These are phyloP conservation scores for Villa cingulata DNA, from an alignment of 2,888 invertebrate genomes.

Conservation along the genomic window DNA sequence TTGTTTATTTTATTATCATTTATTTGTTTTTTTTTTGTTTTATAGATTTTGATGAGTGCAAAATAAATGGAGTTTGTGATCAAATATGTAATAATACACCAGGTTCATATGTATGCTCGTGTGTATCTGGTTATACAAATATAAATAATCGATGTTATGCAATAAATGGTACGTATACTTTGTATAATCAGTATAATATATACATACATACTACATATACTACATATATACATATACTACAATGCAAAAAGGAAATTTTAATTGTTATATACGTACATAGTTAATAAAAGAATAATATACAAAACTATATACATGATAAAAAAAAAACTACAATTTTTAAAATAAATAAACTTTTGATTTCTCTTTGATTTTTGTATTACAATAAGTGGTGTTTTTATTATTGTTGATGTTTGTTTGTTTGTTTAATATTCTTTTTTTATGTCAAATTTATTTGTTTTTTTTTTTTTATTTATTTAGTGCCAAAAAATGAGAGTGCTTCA, in stretches of 20 bases:
- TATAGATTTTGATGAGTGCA: conserved; percentile 71
- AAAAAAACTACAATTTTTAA: too few relatives aligned
- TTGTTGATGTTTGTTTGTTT: too few relatives aligned
- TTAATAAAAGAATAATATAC: too few relatives aligned
- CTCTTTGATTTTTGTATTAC: too few relatives aligned
- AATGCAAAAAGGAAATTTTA: conserved; percentile 14
- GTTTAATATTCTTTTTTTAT: neutral
- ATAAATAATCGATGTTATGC: conserved; percentile 49
- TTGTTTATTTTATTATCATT: neutral
- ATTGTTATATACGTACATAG: too few relatives aligned
- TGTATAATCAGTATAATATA: too few relatives aligned
- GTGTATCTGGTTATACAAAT: conserved; percentile 54
- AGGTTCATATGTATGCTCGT: conserved; percentile 57
- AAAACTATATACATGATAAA: too few relatives aligned
- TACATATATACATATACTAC: too few relatives aligned
- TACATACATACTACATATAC: too few relatives aligned
- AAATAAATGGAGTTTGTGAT: conserved; percentile 53
- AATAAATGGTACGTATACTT: conserved; percentile 60
- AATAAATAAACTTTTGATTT: too few relatives aligned
- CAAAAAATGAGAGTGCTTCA: conserved; percentile 46
- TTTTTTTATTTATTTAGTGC: conserved; percentile 39
- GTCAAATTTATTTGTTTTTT: neutral
- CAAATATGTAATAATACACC: conserved; percentile 56
- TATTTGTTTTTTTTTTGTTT: neutral
- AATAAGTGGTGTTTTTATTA: too few relatives aligned